A percentile compares a stretch with the other conserved stretches of the same genome.
Conservation (phyloP, 2,113 vertebrate genomes). For the Ailurus styani region DNA sequence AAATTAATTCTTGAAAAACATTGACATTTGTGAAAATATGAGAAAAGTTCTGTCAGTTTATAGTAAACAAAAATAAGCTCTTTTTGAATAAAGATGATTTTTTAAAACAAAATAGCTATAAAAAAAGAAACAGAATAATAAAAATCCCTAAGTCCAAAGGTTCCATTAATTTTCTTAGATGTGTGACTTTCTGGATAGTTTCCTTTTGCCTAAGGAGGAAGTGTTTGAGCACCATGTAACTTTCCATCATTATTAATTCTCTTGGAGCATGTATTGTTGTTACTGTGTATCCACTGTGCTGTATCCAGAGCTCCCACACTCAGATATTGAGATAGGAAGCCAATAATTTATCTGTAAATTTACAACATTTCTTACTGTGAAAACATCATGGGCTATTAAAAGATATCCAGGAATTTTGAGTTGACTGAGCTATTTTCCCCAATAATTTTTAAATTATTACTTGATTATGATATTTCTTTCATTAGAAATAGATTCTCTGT, state of each 20-base stretch:
- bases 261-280: background rate
- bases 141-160: background rate
- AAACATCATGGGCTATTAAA: background rate
- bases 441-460: background rate
- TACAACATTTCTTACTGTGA: background rate
- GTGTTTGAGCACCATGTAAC: background rate
- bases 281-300: rapidly evolving
- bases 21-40: background rate
- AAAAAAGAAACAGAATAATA: background rate
- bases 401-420: background rate
- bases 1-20: background rate
- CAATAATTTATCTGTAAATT: background rate
- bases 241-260: background rate
- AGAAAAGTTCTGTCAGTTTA: background rate
- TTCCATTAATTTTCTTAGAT: background rate
- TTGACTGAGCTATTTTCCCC: background rate
- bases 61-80: background rate
- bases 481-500: background rate
- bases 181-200: background rate
- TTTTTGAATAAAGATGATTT: background rate
- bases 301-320: rapidly evolving
- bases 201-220: background rate
- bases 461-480: background rate
- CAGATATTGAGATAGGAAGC: background rate
- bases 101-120: background rate